Percentiles rank a stretch among this genome's conserved stretches.
These are phyloP conservation scores for Microcebus ravelobensis DNA, from an alignment of 2,113 vertebrate species.

Conservation along the genomic window DNA sequence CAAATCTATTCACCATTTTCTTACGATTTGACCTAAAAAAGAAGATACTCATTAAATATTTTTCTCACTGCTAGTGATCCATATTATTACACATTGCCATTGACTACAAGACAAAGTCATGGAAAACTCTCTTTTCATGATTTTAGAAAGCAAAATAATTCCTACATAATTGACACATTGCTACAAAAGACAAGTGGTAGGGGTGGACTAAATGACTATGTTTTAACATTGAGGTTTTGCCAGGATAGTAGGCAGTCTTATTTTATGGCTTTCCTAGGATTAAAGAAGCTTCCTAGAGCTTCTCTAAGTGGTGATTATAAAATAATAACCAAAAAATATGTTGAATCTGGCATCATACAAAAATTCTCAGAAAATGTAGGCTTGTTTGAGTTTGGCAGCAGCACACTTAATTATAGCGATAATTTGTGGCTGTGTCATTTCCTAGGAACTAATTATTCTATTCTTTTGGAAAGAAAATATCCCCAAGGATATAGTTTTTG, in stretches of 20 bases:
- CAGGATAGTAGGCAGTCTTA: slow-evolving; percentile 30
- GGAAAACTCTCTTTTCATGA: background rate
- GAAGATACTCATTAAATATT: background rate
- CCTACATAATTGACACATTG: slow-evolving; percentile 18
- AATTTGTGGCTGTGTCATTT: slow-evolving; percentile 62
- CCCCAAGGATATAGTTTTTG: slow-evolving; percentile 56
- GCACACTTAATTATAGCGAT: slow-evolving; percentile 73
- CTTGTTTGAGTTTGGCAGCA: slow-evolving; percentile 61
- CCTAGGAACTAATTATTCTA: slow-evolving; percentile 71
- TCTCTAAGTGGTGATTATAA: slow-evolving; percentile 71
- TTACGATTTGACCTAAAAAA: background rate
- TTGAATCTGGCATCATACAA: slow-evolving; percentile 42
- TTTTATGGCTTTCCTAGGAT: slow-evolving; percentile 39
- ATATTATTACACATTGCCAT: background rate
- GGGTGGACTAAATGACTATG: slow-evolving; percentile 59
- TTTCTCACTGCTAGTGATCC: background rate
- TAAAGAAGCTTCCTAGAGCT: slow-evolving; percentile 33
- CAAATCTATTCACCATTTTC: background rate
- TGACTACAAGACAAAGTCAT: background rate
- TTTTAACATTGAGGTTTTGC: slow-evolving; percentile 12
- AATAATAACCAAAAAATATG: slow-evolving; percentile 64
- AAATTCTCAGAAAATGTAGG: slow-evolving; percentile 48
- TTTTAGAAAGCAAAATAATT: slow-evolving; percentile 46
- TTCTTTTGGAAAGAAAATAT: slow-evolving; percentile 51
- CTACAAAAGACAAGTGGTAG: slow-evolving; percentile 36